Conservation (phyloP, 2,113 vertebrate species). For the Ceratotherium simum region DNA sequence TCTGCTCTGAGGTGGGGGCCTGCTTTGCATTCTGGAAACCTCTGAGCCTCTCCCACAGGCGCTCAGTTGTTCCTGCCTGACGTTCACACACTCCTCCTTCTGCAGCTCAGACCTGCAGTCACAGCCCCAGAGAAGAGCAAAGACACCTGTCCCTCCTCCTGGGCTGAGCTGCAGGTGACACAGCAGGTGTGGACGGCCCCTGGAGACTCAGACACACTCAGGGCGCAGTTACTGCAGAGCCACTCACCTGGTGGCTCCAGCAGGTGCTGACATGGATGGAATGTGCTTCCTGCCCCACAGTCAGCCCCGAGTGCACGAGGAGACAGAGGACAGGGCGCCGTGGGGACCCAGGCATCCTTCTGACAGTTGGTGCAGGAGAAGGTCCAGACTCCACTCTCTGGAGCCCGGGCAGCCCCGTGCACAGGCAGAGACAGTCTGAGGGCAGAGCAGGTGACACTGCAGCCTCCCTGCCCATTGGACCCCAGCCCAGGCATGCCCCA, state of each 20-base stretch:
- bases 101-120: too few species aligned
- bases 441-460: not conserved
- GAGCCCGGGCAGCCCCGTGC: not conserved
- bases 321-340: not conserved
- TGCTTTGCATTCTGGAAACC: not conserved
- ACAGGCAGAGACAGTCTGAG: not conserved
- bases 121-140: not conserved
- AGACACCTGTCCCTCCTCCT: not conserved
- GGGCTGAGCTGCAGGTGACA: not conserved
- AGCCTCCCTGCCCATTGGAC: not conserved
- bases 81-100: not conserved
- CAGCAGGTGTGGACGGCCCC: not conserved
- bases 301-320: accelerated
- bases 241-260: not conserved
- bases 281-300: not conserved
- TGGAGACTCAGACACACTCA: not conserved
- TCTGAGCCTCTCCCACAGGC: not conserved
- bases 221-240: accelerated
- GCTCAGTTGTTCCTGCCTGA: accelerated
- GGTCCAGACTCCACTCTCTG: not conserved
- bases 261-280: not conserved
- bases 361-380: not conserved
- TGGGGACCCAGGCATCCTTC: not conserved
- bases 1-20: not conserved
- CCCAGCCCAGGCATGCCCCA: not conserved